Evolutionary conservation across 2,113 vertebrate genomes (phyloP).

Genomic region (Odocoileus virginianus): DNA sequence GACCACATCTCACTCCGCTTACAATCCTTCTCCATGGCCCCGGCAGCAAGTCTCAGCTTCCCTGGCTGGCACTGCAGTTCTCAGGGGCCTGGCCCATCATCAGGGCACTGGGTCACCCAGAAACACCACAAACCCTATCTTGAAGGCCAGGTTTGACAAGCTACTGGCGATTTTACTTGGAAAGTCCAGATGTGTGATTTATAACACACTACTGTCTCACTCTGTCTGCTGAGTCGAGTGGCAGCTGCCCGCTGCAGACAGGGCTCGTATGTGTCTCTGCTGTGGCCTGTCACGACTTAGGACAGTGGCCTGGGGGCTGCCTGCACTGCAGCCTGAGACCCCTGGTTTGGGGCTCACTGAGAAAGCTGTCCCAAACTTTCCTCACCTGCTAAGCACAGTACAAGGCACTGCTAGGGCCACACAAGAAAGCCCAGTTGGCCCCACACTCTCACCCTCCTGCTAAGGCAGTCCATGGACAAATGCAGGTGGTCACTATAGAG

Average conservation of each 20-base stretch:
- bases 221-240: not conserved
- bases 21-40: not conserved
- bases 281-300: not conserved
- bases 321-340: not conserved
- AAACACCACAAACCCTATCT: not conserved
- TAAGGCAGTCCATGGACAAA: not conserved
- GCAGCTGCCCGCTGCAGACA: not conserved
- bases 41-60: not conserved
- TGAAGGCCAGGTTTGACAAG: not conserved
- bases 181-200: not conserved
- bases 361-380: not conserved
- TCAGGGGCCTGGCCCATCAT: not conserved
- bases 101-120: not conserved
- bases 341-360: not conserved
- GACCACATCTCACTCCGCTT: not conserved
- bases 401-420: not conserved
- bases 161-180: not conserved
- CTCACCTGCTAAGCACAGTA: not conserved
- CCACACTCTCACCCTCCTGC: not conserved
- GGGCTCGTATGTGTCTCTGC: fast-evolving
- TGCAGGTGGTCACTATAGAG: fast-evolving
- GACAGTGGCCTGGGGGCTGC: not conserved
- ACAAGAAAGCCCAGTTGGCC: not conserved
- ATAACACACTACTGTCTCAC: not conserved
- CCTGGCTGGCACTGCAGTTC: not conserved